These are phyloP conservation scores for Theonella swinhoei DNA, from an alignment of 37 sponge, comb jelly and placozoan species.

Conservation along the genomic window DNA sequence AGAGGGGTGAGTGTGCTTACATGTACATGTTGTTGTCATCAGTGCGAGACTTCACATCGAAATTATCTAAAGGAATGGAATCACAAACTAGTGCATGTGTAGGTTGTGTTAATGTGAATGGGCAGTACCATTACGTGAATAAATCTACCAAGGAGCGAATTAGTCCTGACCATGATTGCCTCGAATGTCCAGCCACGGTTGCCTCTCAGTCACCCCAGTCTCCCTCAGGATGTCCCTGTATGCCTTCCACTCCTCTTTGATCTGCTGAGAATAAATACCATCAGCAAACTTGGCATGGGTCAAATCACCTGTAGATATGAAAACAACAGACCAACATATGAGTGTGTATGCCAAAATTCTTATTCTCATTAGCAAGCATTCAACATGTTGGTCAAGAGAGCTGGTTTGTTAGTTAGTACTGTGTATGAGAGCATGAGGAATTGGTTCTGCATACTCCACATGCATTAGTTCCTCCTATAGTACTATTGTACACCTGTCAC, in stretches of 20 bases:
- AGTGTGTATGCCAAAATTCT: no score
- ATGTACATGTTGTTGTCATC: conserved; percentile 30
- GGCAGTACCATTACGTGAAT: no score
- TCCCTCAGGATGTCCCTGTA: conserved; percentile 59
- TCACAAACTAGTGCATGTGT: no score
- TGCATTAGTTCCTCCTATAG: no score
- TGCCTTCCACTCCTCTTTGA: conserved; percentile 73
- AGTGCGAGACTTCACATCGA: conserved; percentile 51
- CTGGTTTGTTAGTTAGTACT: no score
- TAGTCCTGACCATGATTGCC: conserved; percentile 82
- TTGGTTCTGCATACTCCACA: no score
- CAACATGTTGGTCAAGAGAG: no score
- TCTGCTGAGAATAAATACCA: conserved; percentile 61
- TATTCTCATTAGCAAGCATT: no score
- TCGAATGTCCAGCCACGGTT: conserved; percentile 84
- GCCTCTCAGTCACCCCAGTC: conserved; percentile 27
- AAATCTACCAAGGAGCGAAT: not conserved
- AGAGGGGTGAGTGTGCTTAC: no score
- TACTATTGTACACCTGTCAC: conserved; percentile 17
- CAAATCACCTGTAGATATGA: conserved; percentile 87
- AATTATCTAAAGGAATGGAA: conserved; percentile 37
- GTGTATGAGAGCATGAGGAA: no score
- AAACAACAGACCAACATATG: no score
- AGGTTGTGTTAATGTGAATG: no score
- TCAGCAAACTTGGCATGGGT: conserved; percentile 78